Evolutionary conservation across 92 coral and sea anemone species (phyloP), one percentile per base, ranked within the genome.

Genomic region (Zoanthus solanderi): DNA sequence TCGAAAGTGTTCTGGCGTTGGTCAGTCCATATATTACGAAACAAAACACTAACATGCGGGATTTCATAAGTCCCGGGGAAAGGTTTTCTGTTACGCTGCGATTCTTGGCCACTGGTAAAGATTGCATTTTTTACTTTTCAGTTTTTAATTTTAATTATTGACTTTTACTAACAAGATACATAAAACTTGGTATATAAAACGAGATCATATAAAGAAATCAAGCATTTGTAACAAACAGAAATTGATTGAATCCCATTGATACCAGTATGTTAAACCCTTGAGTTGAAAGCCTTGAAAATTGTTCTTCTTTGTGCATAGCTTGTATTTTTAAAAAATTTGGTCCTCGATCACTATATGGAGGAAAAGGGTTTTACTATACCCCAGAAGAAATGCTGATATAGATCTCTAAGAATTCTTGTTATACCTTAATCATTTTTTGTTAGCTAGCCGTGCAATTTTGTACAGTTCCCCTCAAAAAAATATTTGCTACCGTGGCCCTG

Each of bases 101-200:
- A 14, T 83, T 42, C 45, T 61, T 83, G 10, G 87, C 87, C 2
- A 83, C 87, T 23, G 87, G 87, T 83, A 32, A 71, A 6, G 63
- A 56, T 56, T 56, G 63, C 63, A 56, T 56, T 56, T 56, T 56
- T 56, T 56, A 56, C 63, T 56, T 56, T 56, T 56, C 15, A 56
- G 2, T 56, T 56, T 56, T 56, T 56, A 14, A 56, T 14, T 56
- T 56, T 56, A 9, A 56, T 9, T 10, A 60, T 60, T 60, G 23
- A 47, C 52, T 47, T 47, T 47, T 47, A 47, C 5, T 47, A 47
- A 60, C 66, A 60, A 60, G 66, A 60, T 60, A 60, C 66, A 60
- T 60, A 60, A 60, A 60, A 17, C 66, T 60, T 60, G 18, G 66
- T 60, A 28, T 60, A 60, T 60, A 60, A 60, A 60, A 60, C 66